Evolutionary conservation across 2,888 invertebrate genomes (phyloP), one percentile per base, ranked within the genome.

Genomic region (Eilema depressum): DNA sequence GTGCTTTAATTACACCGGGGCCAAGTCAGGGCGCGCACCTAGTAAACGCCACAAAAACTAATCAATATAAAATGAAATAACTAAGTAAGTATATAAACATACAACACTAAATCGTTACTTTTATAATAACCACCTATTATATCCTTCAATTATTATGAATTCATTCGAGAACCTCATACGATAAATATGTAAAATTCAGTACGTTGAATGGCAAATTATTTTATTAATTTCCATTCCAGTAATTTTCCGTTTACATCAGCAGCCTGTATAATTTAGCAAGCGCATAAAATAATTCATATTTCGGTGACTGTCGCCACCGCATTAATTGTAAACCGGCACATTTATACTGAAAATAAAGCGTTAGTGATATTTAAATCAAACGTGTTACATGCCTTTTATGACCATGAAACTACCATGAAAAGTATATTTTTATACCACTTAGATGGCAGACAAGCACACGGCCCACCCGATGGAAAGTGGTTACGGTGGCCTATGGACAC

Each of bases 271-370:
- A 78, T 80, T 80, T 80, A 80, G 59, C 74, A 71, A 74, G 74
- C 4, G 68, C 73, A 67, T 67, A 61, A 74, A 73, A 78, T 78
- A 68, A 80, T 76, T 74, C 69, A 79, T 72, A 79, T 79, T 75
- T 77, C 69, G 41, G 64, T 63, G 64, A 26, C 71, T 53, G 33
- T 63, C 23, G 62, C 23, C 57, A 80, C 80, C 78, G 64, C 80
- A 78, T 25, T 69, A 14, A 41, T 53, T 53, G n/a, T 20, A 17
- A 23, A 25, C 26, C 8, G 25, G 63, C 61, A 73, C 25, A 66
- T 59, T 63, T 37, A 37, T 17, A 63, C 17, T 37, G 33, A 11
- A 4, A 57, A 30, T 41, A 26, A 63, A 28, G 7, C 10, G 64
- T 20, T 53, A 28, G n/a, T 12, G 26, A 17, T 4, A 25, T 20